Base-by-base conservation (phyloP, 1,140 invertebrate genomes). In the Drosophila hydei region DNA sequence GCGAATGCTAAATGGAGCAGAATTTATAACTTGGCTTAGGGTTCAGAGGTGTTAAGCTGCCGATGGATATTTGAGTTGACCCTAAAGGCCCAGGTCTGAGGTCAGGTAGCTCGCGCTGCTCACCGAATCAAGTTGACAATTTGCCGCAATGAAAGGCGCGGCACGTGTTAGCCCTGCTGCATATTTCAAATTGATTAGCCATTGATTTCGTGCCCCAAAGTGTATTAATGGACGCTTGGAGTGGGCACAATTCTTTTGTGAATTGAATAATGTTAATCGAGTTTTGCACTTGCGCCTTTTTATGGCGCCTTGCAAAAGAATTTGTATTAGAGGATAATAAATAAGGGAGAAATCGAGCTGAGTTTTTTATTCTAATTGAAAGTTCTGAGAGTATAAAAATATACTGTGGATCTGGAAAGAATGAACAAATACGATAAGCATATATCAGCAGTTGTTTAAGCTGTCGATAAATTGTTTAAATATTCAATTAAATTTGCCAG, bases 11-110 rank as follows among this genome's bases (percentile, higher is more conserved):
- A 85, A 85, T 85, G 81, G 80, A 71, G 73, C 77, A 87, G 81
- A 85, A 85, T 59, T 58, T 85, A 77, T 77, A 50, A 62, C 56
- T 45, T 25, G 68, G 21, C 21, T 16, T 12, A 19, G 6, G 21
- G 21, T 58, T 74, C 69, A 18, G 47, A 77, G 77, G 77, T 87
- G 80, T 87, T 85, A 84, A 87, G 77, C 73, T 81, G 65, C 62
- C 67, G 73, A 76, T 77, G 61, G 63, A 80, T 72, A 87, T 87
- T 74, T 51, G 7, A 27, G 33, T 48, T 54, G n/a, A 11, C 42
- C 40, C 9, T 11, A 11, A 14, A 9, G 4, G n/a, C 14, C 3
- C 8, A 1, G 38, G 38, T 16, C 58, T 38, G 6, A 47, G 42
- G 56, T 69, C 65, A 68, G 64, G 47, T 68, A 3, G 30, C 30